phyloP scores from a whole-genome alignment of 1,140 invertebrate species.

The Drosophila pseudoananassae region DNA sequence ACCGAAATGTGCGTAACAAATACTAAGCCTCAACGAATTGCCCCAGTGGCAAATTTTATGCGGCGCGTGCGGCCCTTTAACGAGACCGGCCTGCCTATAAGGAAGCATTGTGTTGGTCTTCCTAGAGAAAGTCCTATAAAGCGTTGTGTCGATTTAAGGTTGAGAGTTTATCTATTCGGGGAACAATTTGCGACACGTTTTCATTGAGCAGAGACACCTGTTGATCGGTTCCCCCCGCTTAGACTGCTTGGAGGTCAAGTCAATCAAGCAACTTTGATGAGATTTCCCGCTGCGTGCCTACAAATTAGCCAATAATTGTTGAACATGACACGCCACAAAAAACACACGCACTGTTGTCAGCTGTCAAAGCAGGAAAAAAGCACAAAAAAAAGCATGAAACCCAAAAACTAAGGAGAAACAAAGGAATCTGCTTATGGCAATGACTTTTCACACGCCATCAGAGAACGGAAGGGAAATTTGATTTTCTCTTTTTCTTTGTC shows the following conservation, averaged over 20 bases:
- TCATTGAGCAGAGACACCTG: constrained; percentile 42
- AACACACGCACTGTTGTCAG: constrained; percentile 38
- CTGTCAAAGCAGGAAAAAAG: constrained; percentile 34
- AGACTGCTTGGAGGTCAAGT: constrained; percentile 50
- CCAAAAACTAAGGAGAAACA: constrained; percentile 32
- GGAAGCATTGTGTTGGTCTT: not conserved
- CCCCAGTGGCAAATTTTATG: constrained; percentile 66
- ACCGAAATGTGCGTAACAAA: constrained; percentile 73
- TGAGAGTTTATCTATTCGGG: too few species aligned
- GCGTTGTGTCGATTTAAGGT: constrained; percentile 9
- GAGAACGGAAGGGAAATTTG: constrained; percentile 49
- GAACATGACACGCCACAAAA: constrained; percentile 57
- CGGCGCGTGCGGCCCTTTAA: constrained; percentile 55
- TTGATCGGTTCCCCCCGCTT: constrained; percentile 21
- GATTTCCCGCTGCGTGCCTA: constrained; percentile 69
- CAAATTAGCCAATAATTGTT: constrained; percentile 80
- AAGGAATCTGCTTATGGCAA: constrained; percentile 45
- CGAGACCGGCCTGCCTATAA: not conserved
- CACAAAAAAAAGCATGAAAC: constrained; percentile 7
- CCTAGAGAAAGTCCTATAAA: constrained; percentile 13
- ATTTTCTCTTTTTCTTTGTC: constrained; percentile 26
- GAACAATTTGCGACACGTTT: constrained; percentile 37
- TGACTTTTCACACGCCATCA: constrained; percentile 56
- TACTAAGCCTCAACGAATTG: constrained; percentile 60
- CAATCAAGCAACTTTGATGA: constrained; percentile 71